These are phyloP conservation scores for Lasioglossum pauxillum DNA, from an alignment of 2,888 invertebrate genomes.

Conservation along the genomic window DNA sequence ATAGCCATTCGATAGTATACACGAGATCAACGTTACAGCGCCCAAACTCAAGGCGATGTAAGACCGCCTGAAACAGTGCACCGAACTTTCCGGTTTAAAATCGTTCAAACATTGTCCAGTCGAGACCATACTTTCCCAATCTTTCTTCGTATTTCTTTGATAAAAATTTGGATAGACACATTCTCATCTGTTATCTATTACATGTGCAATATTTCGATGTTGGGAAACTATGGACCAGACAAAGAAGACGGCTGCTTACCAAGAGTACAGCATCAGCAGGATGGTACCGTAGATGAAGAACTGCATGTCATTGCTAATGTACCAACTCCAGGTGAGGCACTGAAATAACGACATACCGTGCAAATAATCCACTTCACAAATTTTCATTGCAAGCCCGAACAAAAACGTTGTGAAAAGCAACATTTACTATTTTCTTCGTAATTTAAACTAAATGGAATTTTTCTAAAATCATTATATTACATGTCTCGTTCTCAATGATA, in stretches of 20 bases:
- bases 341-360: slow-evolving; percentile 60
- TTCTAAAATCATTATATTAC: too few species aligned
- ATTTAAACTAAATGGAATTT: too few species aligned
- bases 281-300: slow-evolving; percentile 83
- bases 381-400: too few species aligned
- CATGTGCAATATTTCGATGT: background rate
- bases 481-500: too few species aligned
- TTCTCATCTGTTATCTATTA: too few species aligned
- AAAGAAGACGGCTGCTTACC: slow-evolving; percentile 15
- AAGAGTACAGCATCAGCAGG: slow-evolving; percentile 84
- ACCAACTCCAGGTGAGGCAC: slow-evolving; percentile 86
- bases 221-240: background rate
- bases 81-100: background rate
- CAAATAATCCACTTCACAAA: background rate
- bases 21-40: slow-evolving; percentile 75
- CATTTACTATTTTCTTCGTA: too few species aligned
- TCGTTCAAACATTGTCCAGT: background rate
- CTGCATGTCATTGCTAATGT: slow-evolving; percentile 85
- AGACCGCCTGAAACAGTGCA: slow-evolving; percentile 80
- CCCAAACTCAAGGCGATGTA: slow-evolving; percentile 77
- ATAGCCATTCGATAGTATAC: slow-evolving; percentile 78
- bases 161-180: too few species aligned
- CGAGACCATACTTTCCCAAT: too few species aligned
- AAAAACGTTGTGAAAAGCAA: too few species aligned
- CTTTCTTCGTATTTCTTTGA: too few species aligned